These are phyloP conservation scores for Phoenicopterus ruber DNA, from an alignment of 2,113 vertebrate species.

Conservation along the genomic window DNA sequence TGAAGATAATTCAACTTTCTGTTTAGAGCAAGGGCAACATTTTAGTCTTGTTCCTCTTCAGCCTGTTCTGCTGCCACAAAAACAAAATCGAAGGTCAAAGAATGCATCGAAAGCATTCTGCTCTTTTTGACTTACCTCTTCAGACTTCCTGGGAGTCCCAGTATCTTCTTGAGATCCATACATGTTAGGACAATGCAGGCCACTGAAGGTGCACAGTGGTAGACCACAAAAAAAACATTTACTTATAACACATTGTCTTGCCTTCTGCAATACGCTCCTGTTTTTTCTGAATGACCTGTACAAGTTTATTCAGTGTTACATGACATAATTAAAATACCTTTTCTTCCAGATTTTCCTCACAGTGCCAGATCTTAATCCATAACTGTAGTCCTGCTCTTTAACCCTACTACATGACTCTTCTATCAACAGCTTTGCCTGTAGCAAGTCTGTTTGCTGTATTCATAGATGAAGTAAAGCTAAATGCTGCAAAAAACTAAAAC, in stretches of 20 bases:
- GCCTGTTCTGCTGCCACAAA: neutral
- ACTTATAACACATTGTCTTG: neutral
- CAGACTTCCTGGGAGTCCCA: neutral
- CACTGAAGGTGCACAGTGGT: neutral
- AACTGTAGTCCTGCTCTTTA: neutral
- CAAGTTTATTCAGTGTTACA: neutral
- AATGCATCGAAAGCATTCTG: neutral
- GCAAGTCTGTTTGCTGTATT: neutral
- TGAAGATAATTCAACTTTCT: neutral
- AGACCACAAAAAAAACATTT: neutral
- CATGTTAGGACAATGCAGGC: neutral
- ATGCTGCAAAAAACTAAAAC: neutral
- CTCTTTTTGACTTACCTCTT: neutral
- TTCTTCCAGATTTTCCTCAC: neutral
- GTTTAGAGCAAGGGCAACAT: neutral
- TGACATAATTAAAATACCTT: neutral
- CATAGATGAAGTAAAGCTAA: neutral
- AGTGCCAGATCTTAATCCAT: neutral
- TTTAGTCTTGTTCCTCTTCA: neutral
- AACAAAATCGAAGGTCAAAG: neutral
- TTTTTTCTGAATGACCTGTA: neutral
- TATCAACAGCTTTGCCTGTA: neutral
- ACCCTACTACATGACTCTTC: neutral
- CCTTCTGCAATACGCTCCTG: neutral
- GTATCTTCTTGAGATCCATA: neutral